phyloP scores from a whole-genome alignment of 2,888 invertebrate species.

The Pollenia amentaria region DNA sequence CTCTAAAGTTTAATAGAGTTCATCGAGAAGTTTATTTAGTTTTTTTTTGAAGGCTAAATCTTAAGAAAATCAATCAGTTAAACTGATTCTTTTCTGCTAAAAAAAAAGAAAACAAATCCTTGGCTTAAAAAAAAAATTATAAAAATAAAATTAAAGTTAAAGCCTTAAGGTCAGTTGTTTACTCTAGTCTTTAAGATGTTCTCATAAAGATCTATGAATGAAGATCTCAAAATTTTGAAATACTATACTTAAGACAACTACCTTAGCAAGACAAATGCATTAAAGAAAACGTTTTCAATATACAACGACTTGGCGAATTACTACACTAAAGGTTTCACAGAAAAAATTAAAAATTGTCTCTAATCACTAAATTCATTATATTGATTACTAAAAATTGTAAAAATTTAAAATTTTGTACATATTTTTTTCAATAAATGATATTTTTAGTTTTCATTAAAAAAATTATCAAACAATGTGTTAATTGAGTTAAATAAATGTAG shows the following conservation, averaged over 20 bases:
- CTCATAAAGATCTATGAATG: constrained; percentile 83
- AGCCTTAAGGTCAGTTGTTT: constrained; percentile 72
- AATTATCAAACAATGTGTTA: too few relatives aligned
- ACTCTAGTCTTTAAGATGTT: constrained; percentile 80
- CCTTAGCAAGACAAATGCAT: constrained; percentile 4
- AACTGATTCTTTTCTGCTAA: constrained; percentile 31
- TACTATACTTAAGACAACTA: constrained; percentile 61
- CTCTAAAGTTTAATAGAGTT: constrained; percentile 81
- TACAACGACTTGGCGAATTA: too few relatives aligned
- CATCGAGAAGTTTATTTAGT: constrained; percentile 67
- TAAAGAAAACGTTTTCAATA: not conserved
- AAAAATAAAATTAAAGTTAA: constrained; percentile 15
- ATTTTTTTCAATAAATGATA: too few relatives aligned
- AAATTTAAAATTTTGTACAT: too few relatives aligned
- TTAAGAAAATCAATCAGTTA: constrained; percentile 75
- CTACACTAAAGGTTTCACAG: too few relatives aligned
- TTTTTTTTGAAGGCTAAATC: constrained; percentile 46
- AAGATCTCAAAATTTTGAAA: constrained; percentile 80
- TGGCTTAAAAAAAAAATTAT: not conserved
- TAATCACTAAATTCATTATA: too few relatives aligned
- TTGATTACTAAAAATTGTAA: too few relatives aligned
- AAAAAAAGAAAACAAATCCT: constrained; percentile 42
- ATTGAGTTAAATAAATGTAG: too few relatives aligned
- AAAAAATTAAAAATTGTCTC: too few relatives aligned
- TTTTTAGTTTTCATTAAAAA: too few relatives aligned